Evolutionary conservation across 1,140 invertebrate species (phyloP).

Genomic region (Aphaenogaster floridana): DNA sequence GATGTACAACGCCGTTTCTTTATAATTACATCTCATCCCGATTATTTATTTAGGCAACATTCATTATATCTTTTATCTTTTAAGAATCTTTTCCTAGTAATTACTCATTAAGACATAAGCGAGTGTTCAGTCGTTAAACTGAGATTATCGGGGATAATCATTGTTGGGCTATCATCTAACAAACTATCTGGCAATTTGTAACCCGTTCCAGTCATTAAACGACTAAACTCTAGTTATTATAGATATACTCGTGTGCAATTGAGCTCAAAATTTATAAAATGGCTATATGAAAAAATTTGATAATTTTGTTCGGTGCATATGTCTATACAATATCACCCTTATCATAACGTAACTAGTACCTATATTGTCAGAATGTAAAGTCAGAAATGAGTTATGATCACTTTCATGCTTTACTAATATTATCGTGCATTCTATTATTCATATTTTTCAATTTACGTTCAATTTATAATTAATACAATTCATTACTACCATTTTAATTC

Average conservation of each 20-base stretch:
- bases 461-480: neutral
- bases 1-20: too few species aligned
- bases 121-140: conserved; percentile 14
- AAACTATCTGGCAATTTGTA: conserved; percentile 45
- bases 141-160: conserved; percentile 49
- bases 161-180: conserved; percentile 48
- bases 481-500: neutral
- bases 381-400: neutral
- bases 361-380: neutral
- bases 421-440: conserved; percentile 3
- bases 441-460: neutral
- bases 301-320: neutral
- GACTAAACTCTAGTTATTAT: conserved; percentile 51
- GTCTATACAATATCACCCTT: neutral
- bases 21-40: neutral
- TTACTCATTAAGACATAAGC: conserved; percentile 54
- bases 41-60: neutral
- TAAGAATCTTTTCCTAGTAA: conserved; percentile 8
- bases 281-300: conserved; percentile 7
- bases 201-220: conserved; percentile 61
- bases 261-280: conserved; percentile 32
- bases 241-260: neutral
- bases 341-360: neutral
- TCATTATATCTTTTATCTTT: neutral
- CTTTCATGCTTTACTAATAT: neutral